Evolutionary conservation across 2,888 invertebrate species (phyloP).

Genomic region (Mythimna impura): DNA sequence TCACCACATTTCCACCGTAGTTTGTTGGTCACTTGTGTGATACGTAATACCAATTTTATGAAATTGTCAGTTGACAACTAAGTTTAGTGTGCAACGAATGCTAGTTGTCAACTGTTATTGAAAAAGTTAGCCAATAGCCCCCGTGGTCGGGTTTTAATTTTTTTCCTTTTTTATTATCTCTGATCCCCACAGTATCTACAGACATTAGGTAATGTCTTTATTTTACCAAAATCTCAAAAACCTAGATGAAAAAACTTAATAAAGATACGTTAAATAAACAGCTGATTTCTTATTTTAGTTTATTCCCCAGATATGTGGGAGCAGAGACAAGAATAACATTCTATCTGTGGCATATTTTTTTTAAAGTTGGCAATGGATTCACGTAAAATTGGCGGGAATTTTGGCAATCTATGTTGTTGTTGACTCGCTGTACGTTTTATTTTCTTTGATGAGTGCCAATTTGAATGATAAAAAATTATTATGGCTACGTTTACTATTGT

Average conservation of each 20-base stretch:
- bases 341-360: slow-evolving; percentile 43
- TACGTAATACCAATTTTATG: no score
- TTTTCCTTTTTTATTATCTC: no score
- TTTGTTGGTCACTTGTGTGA: no score
- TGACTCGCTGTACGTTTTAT: slow-evolving; percentile 15
- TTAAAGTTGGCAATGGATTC: slow-evolving; percentile 54
- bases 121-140: no score
- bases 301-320: slow-evolving; percentile 26
- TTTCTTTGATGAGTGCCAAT: slow-evolving; percentile 48
- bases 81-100: no score
- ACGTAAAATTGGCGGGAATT: slow-evolving; percentile 58
- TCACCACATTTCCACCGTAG: no score
- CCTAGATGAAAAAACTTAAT: not conserved
- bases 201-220: no score
- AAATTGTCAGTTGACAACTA: no score
- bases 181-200: no score
- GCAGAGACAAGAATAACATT: slow-evolving; percentile 52
- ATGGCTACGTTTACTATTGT: not conserved
- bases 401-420: slow-evolving; percentile 53
- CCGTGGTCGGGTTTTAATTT: no score
- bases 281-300: slow-evolving; percentile 30
- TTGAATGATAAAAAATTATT: slow-evolving; percentile 18
- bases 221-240: not conserved
- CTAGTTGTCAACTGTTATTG: no score
- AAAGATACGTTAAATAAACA: slow-evolving; percentile 11